phyloP scores from a whole-genome alignment of 2,113 vertebrate species.

The Loxodonta africana region DNA sequence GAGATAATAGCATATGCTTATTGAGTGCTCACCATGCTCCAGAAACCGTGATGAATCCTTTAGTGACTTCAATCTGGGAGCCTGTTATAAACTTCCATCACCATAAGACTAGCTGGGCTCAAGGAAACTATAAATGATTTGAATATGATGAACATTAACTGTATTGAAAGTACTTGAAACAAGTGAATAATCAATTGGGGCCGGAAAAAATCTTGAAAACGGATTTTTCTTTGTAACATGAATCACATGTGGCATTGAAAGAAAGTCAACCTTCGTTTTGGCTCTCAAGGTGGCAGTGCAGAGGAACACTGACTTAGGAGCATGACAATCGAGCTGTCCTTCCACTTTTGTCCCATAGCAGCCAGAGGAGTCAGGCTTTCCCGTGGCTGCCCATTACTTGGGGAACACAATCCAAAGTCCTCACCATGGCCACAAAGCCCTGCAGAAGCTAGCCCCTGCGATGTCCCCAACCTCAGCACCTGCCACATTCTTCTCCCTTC shows the following conservation, averaged over 20 bases:
- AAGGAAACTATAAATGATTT: conserved; percentile 41
- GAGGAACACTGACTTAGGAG: background rate
- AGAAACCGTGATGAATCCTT: background rate
- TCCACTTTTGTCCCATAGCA: background rate
- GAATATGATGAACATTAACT: conserved; percentile 40
- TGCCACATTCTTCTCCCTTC: background rate
- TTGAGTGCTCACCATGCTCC: background rate
- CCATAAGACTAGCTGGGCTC: background rate
- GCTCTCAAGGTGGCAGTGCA: background rate
- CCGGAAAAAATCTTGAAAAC: conserved; percentile 51
- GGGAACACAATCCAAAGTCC: background rate
- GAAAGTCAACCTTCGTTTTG: conserved; percentile 12
- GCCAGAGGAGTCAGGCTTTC: background rate
- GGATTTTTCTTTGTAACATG: conserved; percentile 44
- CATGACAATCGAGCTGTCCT: background rate
- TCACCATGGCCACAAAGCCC: background rate
- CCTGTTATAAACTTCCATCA: background rate
- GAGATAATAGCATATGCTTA: conserved; percentile 18
- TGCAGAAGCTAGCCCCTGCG: too few relatives aligned
- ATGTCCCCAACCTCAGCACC: background rate
- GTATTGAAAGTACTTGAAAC: conserved; percentile 41
- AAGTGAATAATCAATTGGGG: background rate
- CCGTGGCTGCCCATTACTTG: background rate
- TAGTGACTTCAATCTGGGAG: background rate
- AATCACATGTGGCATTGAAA: conserved; percentile 19